Base-by-base conservation (phyloP, 2,888 invertebrate genomes). In the Drosophila mercatorum region DNA sequence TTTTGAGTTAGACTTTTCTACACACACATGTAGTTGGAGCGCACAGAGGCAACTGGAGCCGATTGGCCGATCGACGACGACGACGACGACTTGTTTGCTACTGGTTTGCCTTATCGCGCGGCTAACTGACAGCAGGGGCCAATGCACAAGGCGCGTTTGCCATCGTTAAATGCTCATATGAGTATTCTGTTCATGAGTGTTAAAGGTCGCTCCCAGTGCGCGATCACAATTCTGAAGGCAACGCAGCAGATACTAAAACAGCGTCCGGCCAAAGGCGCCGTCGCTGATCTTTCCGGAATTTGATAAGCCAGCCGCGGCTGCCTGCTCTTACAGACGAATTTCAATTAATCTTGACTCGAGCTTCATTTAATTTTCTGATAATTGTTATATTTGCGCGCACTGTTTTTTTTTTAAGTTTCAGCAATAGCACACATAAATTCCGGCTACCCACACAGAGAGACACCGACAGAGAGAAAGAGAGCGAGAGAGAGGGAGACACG, bases 71-170 rank as follows among this genome's bases (percentile, higher is more conserved):
- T 41, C 43, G 56, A 28, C 57, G 31, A 1, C 55, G 41, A 41
- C 57, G 31, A 1, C 55, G 31, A 41, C 31, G 71, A 71, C 68
- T 76, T 63, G 75, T 74, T 79, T 68, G 69, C 70, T 68, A 88
- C 76, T 85, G 77, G 90, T 88, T 89, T 78, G 84, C 90, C 89
- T 90, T 89, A 90, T 89, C 88, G 78, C 83, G 55, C 66, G 44
- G 60, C 75, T 69, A 59, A 78, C 68, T 81, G 75, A 70, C 76
- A 78, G 61, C 69, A 68, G 83, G 75, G 80, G 75, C 75, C 75
- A 78, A 61, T 75, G 69, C 80, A 76, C 73, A 82, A 76, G 64
- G 72, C 80, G 67, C 68, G 60, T 51, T 66, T 56, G 69, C 68
- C 78, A 83, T 86, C 74, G 69, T 80, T 72, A 68, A 77, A 63